These are phyloP conservation scores for Nipponia nippon DNA, from an alignment of 2,113 vertebrate genomes.

Conservation along the genomic window DNA sequence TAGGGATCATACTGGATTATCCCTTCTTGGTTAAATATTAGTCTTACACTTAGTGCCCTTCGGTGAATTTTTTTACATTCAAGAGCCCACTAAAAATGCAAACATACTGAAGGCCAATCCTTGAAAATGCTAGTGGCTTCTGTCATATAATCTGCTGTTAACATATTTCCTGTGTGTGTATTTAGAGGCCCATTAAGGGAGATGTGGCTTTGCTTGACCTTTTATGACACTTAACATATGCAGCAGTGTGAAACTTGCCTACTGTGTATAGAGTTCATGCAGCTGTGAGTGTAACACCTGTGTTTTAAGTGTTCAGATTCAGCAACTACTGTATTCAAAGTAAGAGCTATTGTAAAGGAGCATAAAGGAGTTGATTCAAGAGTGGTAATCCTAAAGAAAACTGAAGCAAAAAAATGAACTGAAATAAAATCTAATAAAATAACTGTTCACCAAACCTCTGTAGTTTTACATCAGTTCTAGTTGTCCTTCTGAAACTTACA, in stretches of 20 bases:
- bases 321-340: accelerated
- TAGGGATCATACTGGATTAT: neutral
- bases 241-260: neutral
- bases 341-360: neutral
- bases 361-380: neutral
- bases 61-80: neutral
- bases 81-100: neutral
- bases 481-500: neutral
- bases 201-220: neutral
- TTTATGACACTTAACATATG: neutral
- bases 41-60: neutral
- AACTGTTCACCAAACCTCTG: neutral
- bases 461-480: neutral
- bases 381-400: neutral
- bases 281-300: neutral
- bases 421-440: neutral
- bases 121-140: neutral
- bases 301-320: neutral
- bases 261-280: neutral
- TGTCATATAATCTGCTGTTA: neutral
- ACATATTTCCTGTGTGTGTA: accelerated
- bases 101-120: neutral
- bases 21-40: neutral
- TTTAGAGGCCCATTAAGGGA: neutral
- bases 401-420: neutral